phyloP scores from a whole-genome alignment of 2,888 invertebrate genomes.

The Crocallis elinguaria region DNA sequence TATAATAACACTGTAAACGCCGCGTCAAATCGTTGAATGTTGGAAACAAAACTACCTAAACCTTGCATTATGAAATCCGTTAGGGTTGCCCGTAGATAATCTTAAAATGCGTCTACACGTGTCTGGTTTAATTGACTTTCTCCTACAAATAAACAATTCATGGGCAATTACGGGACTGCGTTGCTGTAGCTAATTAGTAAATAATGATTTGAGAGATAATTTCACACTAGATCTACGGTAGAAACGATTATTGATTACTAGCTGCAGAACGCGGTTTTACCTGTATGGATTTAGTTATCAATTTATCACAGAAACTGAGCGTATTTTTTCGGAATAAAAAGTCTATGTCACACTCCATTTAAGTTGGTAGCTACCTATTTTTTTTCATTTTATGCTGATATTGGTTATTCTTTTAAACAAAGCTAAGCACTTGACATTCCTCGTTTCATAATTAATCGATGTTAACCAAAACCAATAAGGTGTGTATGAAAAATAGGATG shows the following conservation, averaged over 20 bases:
- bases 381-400: too few species aligned
- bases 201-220: slow-evolving; percentile 22
- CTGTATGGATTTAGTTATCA: too few species aligned
- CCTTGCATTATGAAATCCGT: slow-evolving; percentile 24
- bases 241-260: slow-evolving; percentile 13
- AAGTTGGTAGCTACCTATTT: too few species aligned
- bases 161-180: slow-evolving; percentile 12
- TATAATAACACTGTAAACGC: slow-evolving; percentile 25
- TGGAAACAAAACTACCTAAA: slow-evolving; percentile 38
- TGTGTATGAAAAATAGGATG: slow-evolving; percentile 63
- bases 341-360: too few species aligned
- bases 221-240: slow-evolving; percentile 15
- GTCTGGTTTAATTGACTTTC: slow-evolving; percentile 28
- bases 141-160: slow-evolving; percentile 24
- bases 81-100: slow-evolving; percentile 35
- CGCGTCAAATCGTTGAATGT: slow-evolving; percentile 35
- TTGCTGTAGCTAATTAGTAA: slow-evolving; percentile 20
- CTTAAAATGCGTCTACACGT: slow-evolving; percentile 37
- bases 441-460: slow-evolving; percentile 50
- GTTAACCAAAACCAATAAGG: slow-evolving; percentile 56
- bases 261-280: background rate
- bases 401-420: too few species aligned
- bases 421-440: too few species aligned
- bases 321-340: too few species aligned
- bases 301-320: too few species aligned